These are phyloP conservation scores for Drosophila arizonae DNA, from an alignment of 1,140 invertebrate genomes.

Conservation along the genomic window DNA sequence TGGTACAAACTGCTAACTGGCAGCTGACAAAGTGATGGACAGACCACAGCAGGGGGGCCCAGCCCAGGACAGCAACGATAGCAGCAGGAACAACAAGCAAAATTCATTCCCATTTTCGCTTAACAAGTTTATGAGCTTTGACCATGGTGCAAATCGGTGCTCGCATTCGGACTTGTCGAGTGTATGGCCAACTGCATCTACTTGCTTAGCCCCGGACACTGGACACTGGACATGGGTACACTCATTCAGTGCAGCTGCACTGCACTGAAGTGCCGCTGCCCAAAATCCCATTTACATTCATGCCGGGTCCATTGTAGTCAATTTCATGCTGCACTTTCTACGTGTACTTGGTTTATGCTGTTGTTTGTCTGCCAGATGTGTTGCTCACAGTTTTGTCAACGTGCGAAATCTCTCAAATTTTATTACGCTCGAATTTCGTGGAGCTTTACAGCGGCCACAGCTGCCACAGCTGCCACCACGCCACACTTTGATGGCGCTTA, in stretches of 20 bases:
- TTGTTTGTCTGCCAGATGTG: conserved; percentile 31
- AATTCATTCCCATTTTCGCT: conserved; percentile 58
- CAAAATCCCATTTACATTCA: conserved; percentile 48
- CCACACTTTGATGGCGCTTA: conserved; percentile 49
- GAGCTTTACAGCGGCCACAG: conserved; percentile 29
- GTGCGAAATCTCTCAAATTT: conserved; percentile 71
- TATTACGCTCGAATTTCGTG: conserved; percentile 69
- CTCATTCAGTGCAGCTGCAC: neutral
- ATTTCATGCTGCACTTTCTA: neutral
- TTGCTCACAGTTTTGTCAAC: conserved; percentile 56
- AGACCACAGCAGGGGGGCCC: conserved; percentile 31
- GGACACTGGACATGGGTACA: too few species aligned
- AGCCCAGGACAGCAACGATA: conserved; percentile 12
- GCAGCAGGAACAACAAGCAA: conserved; percentile 33
- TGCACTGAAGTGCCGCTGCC: conserved; percentile 40
- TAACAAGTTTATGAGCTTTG: conserved; percentile 71
- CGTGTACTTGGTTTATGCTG: conserved; percentile 17
- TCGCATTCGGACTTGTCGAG: conserved; percentile 59
- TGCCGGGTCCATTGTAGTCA: conserved; percentile 41
- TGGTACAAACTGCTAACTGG: conserved; percentile 34
- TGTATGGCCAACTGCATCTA: neutral
- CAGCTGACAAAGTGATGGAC: conserved; percentile 61
- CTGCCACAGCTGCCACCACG: conserved; percentile 1
- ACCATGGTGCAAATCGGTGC: conserved; percentile 29
- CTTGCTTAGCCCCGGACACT: neutral